These are phyloP conservation scores for Drosophila quadrilineata DNA, from an alignment of 1,140 invertebrate genomes.

Conservation along the genomic window DNA sequence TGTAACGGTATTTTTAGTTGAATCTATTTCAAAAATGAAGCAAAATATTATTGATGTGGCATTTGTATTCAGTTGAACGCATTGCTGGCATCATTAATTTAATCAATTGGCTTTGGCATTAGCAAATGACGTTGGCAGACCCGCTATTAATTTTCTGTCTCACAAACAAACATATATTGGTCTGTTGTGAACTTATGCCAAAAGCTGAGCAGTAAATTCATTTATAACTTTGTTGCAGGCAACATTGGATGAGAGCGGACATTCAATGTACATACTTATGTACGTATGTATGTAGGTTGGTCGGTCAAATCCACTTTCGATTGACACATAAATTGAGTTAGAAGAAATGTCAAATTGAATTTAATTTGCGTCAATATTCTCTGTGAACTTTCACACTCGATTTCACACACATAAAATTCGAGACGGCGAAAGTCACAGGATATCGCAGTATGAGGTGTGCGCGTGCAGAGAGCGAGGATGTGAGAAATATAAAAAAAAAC, in stretches of 20 bases:
- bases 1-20: too few species aligned
- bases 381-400: slow-evolving; percentile 51
- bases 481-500: slow-evolving; percentile 5
- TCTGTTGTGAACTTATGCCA: neutral
- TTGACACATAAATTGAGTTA: slow-evolving; percentile 68
- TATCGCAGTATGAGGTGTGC: neutral
- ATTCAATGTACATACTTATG: too few species aligned
- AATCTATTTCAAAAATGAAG: neutral
- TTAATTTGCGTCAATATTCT: slow-evolving; percentile 53
- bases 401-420: slow-evolving; percentile 37
- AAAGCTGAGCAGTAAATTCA: slow-evolving; percentile 55
- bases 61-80: slow-evolving; percentile 1
- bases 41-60: slow-evolving; percentile 12
- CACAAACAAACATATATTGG: slow-evolving; percentile 9
- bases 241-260: slow-evolving; percentile 28
- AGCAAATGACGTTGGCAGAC: slow-evolving; percentile 28
- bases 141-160: slow-evolving; percentile 57
- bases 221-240: slow-evolving; percentile 59
- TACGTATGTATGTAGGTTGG: slow-evolving; percentile 33
- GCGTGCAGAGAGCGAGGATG: neutral
- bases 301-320: slow-evolving; percentile 67
- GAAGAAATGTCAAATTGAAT: slow-evolving; percentile 69
- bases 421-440: slow-evolving; percentile 15
- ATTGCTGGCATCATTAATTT: slow-evolving; percentile 52
- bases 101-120: slow-evolving; percentile 44